Evolutionary conservation across 2,113 vertebrate genomes (phyloP).

Genomic region (Micronycteris hirsuta): DNA sequence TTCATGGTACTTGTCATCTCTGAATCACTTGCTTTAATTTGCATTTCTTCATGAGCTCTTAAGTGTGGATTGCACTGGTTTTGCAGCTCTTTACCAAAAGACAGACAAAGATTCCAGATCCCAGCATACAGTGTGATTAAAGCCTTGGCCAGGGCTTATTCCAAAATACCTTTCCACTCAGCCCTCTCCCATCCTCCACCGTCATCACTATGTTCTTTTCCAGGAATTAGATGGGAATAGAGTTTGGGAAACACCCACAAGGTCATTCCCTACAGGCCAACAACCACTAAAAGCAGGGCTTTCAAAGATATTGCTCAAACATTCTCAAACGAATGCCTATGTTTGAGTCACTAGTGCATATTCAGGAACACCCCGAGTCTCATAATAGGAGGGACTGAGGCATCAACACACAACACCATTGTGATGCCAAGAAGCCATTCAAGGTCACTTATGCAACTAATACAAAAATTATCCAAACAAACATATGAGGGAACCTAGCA

Average conservation of each 20-base stretch:
- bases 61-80: neutral
- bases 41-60: slow-evolving; percentile 4
- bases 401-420: neutral
- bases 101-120: neutral
- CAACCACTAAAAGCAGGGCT: neutral
- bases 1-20: slow-evolving; percentile 29
- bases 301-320: neutral
- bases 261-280: neutral
- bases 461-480: slow-evolving; percentile 22
- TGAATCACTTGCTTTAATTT: slow-evolving; percentile 52
- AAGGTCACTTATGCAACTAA: neutral
- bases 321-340: neutral
- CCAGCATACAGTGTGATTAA: neutral
- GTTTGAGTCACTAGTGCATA: neutral
- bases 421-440: neutral
- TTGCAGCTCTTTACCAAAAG: neutral
- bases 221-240: neutral
- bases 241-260: neutral
- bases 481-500: neutral
- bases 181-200: neutral
- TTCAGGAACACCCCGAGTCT: neutral
- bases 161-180: neutral
- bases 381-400: neutral
- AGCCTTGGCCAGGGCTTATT: neutral
- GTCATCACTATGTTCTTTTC: neutral